Conservation (phyloP, 2,888 invertebrate genomes). For the Elmis aenea region DNA sequence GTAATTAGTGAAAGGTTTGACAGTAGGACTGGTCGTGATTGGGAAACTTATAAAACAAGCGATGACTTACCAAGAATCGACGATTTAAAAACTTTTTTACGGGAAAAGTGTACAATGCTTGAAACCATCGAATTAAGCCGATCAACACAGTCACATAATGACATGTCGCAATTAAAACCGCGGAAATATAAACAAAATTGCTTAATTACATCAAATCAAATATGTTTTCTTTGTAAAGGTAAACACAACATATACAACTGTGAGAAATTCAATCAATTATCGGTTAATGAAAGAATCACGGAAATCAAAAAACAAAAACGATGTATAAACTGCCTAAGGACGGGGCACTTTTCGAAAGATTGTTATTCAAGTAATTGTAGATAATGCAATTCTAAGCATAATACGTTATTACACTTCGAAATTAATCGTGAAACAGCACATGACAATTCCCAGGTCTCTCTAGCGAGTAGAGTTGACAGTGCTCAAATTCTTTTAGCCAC, state of each 20-base stretch:
- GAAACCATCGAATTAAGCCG: slow-evolving; percentile 2
- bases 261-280: slow-evolving; percentile 4
- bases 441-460: background rate
- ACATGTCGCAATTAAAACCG: slow-evolving; percentile 1
- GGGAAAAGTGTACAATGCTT: slow-evolving; percentile 2
- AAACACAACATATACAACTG: slow-evolving; percentile 6
- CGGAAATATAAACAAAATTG: background rate
- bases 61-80: background rate
- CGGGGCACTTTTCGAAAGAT: slow-evolving; percentile 3
- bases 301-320: slow-evolving; percentile 9
- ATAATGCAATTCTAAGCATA: slow-evolving; percentile 15
- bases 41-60: slow-evolving; percentile 1
- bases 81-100: slow-evolving; percentile 6
- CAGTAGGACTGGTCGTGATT: background rate
- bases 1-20: slow-evolving; percentile 5
- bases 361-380: slow-evolving; percentile 12
- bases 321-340: slow-evolving; percentile 15
- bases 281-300: slow-evolving; percentile 3
- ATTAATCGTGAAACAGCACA: background rate
- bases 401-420: slow-evolving; percentile 15
- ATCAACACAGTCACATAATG: too few relatives aligned
- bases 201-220: background rate
- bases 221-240: slow-evolving; percentile 4
- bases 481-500: slow-evolving; percentile 13
- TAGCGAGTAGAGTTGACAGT: background rate